Conservation (phyloP, 2,113 vertebrate species). For the Eretmochelys imbricata region DNA sequence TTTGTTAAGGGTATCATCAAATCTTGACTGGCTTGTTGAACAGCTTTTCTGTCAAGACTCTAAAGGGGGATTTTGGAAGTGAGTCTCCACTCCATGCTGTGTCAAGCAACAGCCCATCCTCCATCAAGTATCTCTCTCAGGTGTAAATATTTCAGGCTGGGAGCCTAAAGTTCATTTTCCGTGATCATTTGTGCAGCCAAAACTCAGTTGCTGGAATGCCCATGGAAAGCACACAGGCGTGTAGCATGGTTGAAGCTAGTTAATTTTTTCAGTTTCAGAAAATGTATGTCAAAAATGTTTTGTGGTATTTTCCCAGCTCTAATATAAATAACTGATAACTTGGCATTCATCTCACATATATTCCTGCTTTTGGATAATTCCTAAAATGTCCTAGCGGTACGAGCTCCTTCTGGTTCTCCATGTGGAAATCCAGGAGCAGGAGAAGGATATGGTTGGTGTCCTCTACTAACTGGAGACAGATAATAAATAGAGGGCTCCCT, state of each 20-base stretch:
- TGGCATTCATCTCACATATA: background rate
- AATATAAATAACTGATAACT: background rate
- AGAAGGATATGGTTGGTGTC: background rate
- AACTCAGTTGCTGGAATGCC: background rate
- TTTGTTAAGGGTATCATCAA: background rate
- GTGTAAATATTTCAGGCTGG: background rate
- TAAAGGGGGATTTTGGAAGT: background rate
- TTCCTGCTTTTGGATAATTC: background rate
- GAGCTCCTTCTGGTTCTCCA: background rate
- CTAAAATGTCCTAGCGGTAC: background rate
- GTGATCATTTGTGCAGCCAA: fast-evolving
- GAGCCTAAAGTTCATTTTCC: background rate
- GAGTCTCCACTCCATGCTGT: background rate
- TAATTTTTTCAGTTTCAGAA: background rate
- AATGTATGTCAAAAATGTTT: background rate
- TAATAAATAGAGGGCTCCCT: background rate
- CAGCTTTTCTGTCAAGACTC: fast-evolving
- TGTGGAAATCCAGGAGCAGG: background rate
- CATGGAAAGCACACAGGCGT: background rate
- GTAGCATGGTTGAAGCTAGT: background rate
- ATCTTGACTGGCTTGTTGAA: background rate
- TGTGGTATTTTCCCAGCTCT: background rate
- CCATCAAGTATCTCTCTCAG: background rate
- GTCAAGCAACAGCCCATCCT: background rate
- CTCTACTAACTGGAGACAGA: background rate